Evolutionary conservation across 2,113 vertebrate species (phyloP).

Genomic region (Marcusenius ussheri): DNA sequence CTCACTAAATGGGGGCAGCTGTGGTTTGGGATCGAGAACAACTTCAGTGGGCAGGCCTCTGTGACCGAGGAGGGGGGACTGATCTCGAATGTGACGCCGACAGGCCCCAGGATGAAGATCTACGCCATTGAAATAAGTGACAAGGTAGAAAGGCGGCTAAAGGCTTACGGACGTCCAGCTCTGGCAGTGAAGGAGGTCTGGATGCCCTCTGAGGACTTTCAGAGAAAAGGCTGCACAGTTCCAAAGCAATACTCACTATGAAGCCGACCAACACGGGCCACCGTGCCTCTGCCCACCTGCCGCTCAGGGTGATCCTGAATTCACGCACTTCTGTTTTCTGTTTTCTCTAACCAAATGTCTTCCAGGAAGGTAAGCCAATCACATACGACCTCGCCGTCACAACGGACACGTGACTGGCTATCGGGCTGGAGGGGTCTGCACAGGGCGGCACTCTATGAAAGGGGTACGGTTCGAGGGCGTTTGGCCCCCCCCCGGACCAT

Average conservation of each 20-base stretch:
- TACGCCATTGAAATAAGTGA: background rate
- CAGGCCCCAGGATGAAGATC: background rate
- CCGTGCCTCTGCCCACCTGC: background rate
- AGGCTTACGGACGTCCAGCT: background rate
- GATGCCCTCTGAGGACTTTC: background rate
- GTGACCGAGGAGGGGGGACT: no score
- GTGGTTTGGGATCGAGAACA: background rate
- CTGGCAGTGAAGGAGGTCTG: background rate
- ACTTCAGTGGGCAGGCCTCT: background rate
- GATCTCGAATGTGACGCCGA: background rate
- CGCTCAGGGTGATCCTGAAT: background rate
- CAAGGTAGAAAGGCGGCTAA: background rate
- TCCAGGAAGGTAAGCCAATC: background rate
- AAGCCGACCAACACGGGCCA: background rate
- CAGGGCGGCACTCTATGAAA: background rate
- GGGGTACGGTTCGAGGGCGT: background rate
- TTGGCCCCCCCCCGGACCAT: background rate
- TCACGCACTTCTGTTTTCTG: background rate
- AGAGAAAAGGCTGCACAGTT: background rate
- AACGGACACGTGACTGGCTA: background rate
- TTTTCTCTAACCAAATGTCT: background rate
- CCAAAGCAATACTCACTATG: background rate
- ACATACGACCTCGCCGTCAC: background rate
- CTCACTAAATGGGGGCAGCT: background rate
- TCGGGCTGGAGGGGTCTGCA: background rate